A percentile compares a stretch with the other conserved stretches of the same genome.
phyloP scores from a whole-genome alignment of 2,888 invertebrate species.

The Cantharis lateralis region DNA sequence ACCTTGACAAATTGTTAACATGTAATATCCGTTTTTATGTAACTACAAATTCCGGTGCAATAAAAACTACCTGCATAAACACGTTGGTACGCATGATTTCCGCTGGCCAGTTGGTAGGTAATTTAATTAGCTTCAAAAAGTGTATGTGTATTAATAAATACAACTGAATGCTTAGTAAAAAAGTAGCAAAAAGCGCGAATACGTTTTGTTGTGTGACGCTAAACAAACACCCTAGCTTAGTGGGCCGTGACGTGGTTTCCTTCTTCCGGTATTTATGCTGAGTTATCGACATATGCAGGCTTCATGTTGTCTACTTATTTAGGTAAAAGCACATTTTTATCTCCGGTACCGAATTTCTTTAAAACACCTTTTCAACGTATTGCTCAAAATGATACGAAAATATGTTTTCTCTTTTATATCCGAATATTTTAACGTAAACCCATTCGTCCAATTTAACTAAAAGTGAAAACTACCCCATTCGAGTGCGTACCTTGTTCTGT shows the following conservation, averaged over 20 bases:
- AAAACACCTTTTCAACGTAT: neutral
- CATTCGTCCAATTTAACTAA: slow-evolving; percentile 19
- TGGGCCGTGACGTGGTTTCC: slow-evolving; percentile 40
- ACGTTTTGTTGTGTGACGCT: slow-evolving; percentile 32
- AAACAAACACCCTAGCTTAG: slow-evolving; percentile 35
- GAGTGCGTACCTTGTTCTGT: slow-evolving; percentile 7
- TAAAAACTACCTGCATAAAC: slow-evolving; percentile 36
- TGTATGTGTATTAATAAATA: slow-evolving; percentile 28
- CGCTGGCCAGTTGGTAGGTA: slow-evolving; percentile 37
- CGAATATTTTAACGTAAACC: slow-evolving; percentile 6
- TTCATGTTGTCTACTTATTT: neutral
- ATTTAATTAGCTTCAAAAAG: slow-evolving; percentile 37
- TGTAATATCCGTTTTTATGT: slow-evolving; percentile 26
- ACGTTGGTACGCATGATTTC: slow-evolving; percentile 37
- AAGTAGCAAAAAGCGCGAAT: slow-evolving; percentile 37
- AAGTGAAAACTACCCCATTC: slow-evolving; percentile 26
- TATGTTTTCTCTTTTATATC: neutral
- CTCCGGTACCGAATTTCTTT: neutral
- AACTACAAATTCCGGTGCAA: slow-evolving; percentile 34
- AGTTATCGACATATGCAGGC: slow-evolving; percentile 27
- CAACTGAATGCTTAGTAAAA: slow-evolving; percentile 22
- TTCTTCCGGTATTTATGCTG: slow-evolving; percentile 33
- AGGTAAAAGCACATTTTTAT: neutral
- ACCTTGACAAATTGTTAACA: slow-evolving; percentile 22
- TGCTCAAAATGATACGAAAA: neutral